Evolutionary conservation across 2,888 invertebrate species (phyloP), one percentile per base, ranked within the genome.

Genomic region (Amitus sp.): DNA sequence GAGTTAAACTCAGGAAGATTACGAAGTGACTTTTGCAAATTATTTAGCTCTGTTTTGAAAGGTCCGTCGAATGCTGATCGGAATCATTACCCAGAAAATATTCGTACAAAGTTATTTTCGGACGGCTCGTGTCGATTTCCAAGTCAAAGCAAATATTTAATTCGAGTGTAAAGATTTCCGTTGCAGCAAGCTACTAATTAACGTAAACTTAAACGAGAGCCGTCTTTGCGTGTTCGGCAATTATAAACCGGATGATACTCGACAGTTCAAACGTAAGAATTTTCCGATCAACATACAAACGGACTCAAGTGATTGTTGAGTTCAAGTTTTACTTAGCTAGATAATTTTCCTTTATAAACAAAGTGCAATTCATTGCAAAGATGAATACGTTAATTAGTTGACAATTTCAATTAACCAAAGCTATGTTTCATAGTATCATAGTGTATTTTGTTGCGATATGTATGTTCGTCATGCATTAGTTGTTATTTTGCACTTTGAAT

Each of bases 291-390:
- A 49, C 49, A 13, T 56, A 49, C 46, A 18, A 52, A 49, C 55
- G 45, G 50, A 50, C 59, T 60, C 52, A 48, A 39, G 47, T 62
- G 48, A 73, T 78, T 78, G 77, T 78, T 78, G 76, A 78, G 77
- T 78, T 78, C 75, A 77, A 68, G 78, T 67, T 61, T 66, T 67
- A 54, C 49, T 66, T 70, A 72, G 72, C 67, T 77, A 77, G 75
- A 66, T 37, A 71, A 66, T 73, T 73, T 58, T 70, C 59, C 10
- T 30, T 27, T 27, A 27, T 27, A 27, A 27, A 6, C n/a, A n/a
- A 27, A 4, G 4, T 9, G 61, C 46, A 51, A 59, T 62, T 43
- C 43, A 60, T 57, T 53, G 54, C 52, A 50, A 49, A 39, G 58
- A 52, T 51, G 55, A 53, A 64, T 55, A 59, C 43, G 68, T 70